Evolutionary conservation across 2,888 invertebrate genomes (phyloP).

Genomic region (Altica lythri): DNA sequence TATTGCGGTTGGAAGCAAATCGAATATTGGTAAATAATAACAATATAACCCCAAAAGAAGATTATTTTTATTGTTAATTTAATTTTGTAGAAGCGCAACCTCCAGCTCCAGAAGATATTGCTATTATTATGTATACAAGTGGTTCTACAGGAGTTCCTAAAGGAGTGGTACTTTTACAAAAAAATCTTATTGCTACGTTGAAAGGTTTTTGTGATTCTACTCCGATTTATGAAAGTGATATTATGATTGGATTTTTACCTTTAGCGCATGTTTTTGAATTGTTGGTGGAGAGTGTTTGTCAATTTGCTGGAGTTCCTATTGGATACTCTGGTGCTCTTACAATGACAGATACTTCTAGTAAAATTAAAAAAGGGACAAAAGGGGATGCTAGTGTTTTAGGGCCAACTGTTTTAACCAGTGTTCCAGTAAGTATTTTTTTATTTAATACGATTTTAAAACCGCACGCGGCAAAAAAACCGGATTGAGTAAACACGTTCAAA

Average conservation of each 20-base stretch:
- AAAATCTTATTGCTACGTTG: constrained; percentile 79
- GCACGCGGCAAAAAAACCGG: no score
- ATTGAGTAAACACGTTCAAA: no score
- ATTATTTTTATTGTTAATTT: not conserved
- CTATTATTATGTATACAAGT: constrained; percentile 99
- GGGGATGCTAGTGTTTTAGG: constrained; percentile 91
- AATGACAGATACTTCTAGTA: constrained; percentile 89
- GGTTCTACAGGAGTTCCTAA: constrained; percentile 96
- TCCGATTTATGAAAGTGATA: constrained; percentile 72
- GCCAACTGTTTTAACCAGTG: constrained; percentile 95
- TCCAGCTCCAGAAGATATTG: constrained; percentile 77
- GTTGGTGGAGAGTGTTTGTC: constrained; percentile 84
- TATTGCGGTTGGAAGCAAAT: constrained; percentile 59
- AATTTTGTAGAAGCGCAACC: constrained; percentile 46
- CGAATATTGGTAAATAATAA: constrained; percentile 56
- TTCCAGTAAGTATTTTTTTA: constrained; percentile 72
- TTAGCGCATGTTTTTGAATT: constrained; percentile 97
- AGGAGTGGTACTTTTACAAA: constrained; percentile 83
- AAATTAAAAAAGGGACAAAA: constrained; percentile 91
- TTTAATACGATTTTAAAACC: constrained; percentile 8
- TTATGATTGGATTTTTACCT: constrained; percentile 94
- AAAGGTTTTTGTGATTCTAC: constrained; percentile 81
- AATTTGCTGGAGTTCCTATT: constrained; percentile 86
- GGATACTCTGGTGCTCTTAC: constrained; percentile 97
- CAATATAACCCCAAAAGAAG: not conserved